These are phyloP conservation scores for Aphodius sticticus DNA, from an alignment of 2,888 invertebrate genomes.

Conservation along the genomic window DNA sequence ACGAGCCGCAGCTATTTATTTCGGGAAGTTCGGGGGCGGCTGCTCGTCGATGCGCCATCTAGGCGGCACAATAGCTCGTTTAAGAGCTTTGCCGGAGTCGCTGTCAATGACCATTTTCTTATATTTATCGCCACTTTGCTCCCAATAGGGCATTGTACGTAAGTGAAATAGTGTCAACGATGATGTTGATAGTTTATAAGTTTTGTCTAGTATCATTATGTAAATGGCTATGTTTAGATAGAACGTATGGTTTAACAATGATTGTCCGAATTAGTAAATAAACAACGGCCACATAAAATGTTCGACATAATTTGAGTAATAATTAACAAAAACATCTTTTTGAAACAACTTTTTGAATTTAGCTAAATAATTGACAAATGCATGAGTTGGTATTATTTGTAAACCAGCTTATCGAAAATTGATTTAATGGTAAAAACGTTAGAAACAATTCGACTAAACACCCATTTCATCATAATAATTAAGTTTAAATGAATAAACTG, in stretches of 20 bases:
- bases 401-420: too few relatives aligned
- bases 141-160: neutral
- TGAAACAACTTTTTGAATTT: too few relatives aligned
- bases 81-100: neutral
- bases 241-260: neutral
- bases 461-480: too few relatives aligned
- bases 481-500: too few relatives aligned
- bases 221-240: neutral
- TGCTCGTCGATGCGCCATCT: neutral
- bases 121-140: neutral
- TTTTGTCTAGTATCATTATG: neutral
- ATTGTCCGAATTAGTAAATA: too few relatives aligned
- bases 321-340: too few relatives aligned
- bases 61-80: neutral
- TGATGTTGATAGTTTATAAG: neutral
- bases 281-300: too few relatives aligned
- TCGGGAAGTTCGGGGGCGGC: neutral
- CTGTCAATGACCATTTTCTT: constrained; percentile 4
- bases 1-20: neutral
- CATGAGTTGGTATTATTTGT: too few relatives aligned
- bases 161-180: neutral
- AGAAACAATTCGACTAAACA: too few relatives aligned
- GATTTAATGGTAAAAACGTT: too few relatives aligned
- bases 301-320: too few relatives aligned
- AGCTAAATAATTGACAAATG: too few relatives aligned